These are phyloP conservation scores for Gorilla gorilla DNA, from an alignment of 2,113 vertebrate genomes.

Conservation along the genomic window DNA sequence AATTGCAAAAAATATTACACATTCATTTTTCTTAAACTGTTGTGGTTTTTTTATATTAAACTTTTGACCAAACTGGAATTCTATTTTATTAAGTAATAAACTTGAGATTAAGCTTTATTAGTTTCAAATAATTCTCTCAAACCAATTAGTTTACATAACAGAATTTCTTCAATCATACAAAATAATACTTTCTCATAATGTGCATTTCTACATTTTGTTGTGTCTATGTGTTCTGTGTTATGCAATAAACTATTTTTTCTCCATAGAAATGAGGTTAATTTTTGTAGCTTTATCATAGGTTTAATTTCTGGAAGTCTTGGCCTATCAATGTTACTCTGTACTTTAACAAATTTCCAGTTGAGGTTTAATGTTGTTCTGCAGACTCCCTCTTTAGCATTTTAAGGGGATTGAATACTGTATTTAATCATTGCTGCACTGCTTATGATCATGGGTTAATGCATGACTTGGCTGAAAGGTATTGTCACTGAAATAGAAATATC, in stretches of 20 bases:
- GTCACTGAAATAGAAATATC: neutral
- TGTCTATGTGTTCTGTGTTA: neutral
- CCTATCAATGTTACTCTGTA: rapidly evolving
- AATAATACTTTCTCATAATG: neutral
- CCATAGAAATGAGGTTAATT: neutral
- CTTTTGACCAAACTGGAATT: neutral
- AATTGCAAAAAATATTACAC: neutral
- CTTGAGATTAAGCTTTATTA: neutral
- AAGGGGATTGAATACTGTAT: neutral
- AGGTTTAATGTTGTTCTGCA: neutral
- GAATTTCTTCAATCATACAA: neutral
- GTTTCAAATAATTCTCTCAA: neutral
- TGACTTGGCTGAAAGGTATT: neutral
- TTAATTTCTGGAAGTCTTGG: neutral
- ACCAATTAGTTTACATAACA: neutral
- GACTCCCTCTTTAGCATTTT: too few relatives aligned
- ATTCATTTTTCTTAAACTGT: neutral
- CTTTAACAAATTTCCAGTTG: neutral
- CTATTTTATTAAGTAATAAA: neutral
- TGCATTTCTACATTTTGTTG: neutral
- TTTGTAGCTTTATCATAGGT: neutral
- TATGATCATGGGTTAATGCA: too few relatives aligned
- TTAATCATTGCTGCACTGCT: neutral
- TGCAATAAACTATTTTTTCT: neutral
- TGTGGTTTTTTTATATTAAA: neutral